Evolutionary conservation across 2,888 invertebrate genomes (phyloP).

Genomic region (Scotopteryx bipunctaria): DNA sequence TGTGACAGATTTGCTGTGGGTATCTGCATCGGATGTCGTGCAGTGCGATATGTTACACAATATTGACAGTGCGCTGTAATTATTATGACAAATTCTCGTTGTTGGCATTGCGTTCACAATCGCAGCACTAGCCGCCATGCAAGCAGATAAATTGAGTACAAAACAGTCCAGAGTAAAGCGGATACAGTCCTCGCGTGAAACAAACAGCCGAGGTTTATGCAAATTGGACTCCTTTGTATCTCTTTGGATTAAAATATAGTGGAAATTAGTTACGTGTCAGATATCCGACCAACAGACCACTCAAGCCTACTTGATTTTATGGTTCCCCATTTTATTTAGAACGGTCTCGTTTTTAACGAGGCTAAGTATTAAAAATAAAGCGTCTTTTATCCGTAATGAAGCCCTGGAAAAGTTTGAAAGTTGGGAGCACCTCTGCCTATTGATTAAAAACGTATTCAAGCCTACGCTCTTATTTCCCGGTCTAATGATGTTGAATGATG

Average conservation of each 20-base stretch:
- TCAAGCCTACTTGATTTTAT: constrained; percentile 69
- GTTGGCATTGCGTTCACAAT: constrained; percentile 36
- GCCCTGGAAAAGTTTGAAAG: constrained; percentile 29
- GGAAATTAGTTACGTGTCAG: constrained; percentile 81
- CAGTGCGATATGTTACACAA: constrained; percentile 12
- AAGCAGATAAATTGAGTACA: constrained; percentile 75
- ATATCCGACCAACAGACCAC: constrained; percentile 65
- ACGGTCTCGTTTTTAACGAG: constrained; percentile 49
- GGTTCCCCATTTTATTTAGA: constrained; percentile 63
- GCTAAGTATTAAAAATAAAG: constrained; percentile 37
- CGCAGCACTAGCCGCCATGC: constrained; percentile 45
- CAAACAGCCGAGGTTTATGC: constrained; percentile 81
- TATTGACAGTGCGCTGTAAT: constrained; percentile 19
- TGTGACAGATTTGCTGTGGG: constrained; percentile 13
- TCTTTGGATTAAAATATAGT: constrained; percentile 81
- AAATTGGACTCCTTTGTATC: constrained; percentile 82
- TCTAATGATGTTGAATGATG: constrained; percentile 78
- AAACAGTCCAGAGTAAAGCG: constrained; percentile 73
- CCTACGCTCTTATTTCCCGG: constrained; percentile 58
- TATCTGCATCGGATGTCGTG: constrained; percentile 13
- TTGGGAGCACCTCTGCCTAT: constrained; percentile 28
- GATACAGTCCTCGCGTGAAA: constrained; percentile 78
- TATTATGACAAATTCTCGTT: constrained; percentile 28
- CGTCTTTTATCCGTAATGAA: constrained; percentile 22
- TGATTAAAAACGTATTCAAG: constrained; percentile 56